phyloP scores from a whole-genome alignment of 2,113 vertebrate species.

The Hypomesus transpacificus region DNA sequence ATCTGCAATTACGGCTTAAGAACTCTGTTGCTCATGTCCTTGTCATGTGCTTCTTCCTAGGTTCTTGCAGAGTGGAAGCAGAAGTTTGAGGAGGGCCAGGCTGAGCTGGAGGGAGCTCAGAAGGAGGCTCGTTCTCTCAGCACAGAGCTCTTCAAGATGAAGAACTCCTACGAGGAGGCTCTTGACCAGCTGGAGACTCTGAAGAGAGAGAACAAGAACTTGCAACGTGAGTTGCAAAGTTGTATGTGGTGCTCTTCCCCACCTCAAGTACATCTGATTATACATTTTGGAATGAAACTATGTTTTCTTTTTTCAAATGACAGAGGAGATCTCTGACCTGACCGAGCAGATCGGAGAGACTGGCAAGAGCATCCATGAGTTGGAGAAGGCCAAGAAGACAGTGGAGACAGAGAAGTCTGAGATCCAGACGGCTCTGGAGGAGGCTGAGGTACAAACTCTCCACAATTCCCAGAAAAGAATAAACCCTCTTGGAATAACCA shows the following conservation, averaged over 20 bases:
- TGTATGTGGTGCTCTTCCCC: neutral
- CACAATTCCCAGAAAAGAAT: too few relatives aligned
- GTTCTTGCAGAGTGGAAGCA: constrained; percentile 11
- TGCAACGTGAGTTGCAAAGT: neutral
- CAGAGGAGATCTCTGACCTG: constrained; percentile 7
- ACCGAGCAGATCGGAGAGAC: constrained; percentile 40
- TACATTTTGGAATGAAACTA: neutral
- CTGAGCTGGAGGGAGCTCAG: constrained; percentile 9
- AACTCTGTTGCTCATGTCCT: too few relatives aligned
- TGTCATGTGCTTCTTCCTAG: neutral
- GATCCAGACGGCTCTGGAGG: constrained; percentile 11
- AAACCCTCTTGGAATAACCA: too few relatives aligned
- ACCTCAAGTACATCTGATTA: neutral
- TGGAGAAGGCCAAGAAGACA: constrained; percentile 79
- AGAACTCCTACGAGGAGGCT: constrained; percentile 12
- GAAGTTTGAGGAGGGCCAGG: constrained; percentile 11
- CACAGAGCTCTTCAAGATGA: constrained; percentile 14
- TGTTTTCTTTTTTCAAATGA: neutral
- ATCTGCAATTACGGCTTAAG: too few relatives aligned
- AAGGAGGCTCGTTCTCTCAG: constrained; percentile 7
- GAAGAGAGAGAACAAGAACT: constrained; percentile 9
- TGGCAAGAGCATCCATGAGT: constrained; percentile 74
- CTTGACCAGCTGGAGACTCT: constrained; percentile 3
- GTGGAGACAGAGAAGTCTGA: constrained; percentile 70
- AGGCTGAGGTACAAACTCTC: neutral